Evolutionary conservation across 2,797 vertebrate genomes (phyloP).

Genomic region (Eulemur mongoz): DNA sequence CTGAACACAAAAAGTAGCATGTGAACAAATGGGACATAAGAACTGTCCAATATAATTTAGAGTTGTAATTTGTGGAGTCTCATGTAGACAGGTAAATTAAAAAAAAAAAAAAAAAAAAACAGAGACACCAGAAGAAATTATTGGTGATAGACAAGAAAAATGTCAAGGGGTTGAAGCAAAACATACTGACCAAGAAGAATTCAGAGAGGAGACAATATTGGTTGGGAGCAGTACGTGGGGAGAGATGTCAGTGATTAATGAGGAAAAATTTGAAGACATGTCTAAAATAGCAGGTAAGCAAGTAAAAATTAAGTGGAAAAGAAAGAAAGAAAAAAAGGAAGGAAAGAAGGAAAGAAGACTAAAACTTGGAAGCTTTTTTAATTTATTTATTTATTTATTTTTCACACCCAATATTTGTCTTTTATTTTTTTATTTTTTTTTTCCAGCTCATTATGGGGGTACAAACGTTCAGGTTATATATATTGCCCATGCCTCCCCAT

Average conservation of each 20-base stretch:
- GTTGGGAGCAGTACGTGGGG: neutral
- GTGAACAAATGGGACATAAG: neutral
- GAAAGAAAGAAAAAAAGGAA: neutral
- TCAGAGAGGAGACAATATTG: neutral
- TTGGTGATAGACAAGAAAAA: neutral
- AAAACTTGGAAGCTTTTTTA: neutral
- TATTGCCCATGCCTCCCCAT: too few relatives aligned
- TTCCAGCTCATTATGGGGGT: too few relatives aligned
- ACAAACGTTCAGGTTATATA: too few relatives aligned
- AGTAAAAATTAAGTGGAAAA: neutral
- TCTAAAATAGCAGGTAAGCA: neutral
- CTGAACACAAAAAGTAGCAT: neutral
- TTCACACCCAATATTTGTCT: too few relatives aligned
- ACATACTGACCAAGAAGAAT: neutral
- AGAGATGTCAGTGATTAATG: neutral
- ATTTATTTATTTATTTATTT: too few relatives aligned
- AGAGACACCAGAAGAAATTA: neutral
- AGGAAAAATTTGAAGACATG: neutral
- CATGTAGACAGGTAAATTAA: neutral
- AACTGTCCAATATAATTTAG: neutral
- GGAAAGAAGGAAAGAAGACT: neutral
- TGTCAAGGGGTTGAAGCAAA: neutral
- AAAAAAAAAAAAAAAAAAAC: neutral
- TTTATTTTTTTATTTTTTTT: too few relatives aligned
- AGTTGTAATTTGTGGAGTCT: neutral